phyloP scores from a whole-genome alignment of 2,113 vertebrate species.

The Zeus faber region DNA sequence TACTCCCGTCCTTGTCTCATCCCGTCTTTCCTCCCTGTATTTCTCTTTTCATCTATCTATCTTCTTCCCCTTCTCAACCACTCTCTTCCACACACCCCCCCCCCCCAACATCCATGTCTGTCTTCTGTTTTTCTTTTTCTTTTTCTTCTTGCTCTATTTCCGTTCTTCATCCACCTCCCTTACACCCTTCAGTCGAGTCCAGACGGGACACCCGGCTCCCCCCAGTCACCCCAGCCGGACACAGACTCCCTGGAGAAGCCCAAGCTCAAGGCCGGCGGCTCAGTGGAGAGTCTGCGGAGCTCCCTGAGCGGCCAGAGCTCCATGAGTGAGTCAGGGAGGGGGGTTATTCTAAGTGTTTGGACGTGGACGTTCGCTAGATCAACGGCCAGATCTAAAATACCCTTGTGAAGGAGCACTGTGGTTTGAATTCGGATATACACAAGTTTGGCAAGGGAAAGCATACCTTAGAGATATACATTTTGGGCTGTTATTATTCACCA shows the following conservation, averaged over 20 bases:
- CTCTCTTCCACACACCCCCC: background rate
- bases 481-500: too few species aligned
- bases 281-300: slow-evolving; percentile 94
- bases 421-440: too few species aligned
- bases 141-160: background rate
- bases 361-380: background rate
- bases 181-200: slow-evolving; percentile 77
- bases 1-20: background rate
- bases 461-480: too few species aligned
- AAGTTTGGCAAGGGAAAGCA: too few species aligned
- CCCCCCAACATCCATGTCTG: too few species aligned
- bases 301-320: slow-evolving; percentile 97
- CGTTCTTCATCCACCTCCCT: background rate
- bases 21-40: too few species aligned
- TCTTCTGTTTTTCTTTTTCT: background rate
- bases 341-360: too few species aligned
- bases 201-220: slow-evolving; percentile 82
- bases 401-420: too few species aligned
- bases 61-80: background rate
- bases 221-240: slow-evolving; percentile 80
- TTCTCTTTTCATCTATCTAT: background rate
- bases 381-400: too few species aligned
- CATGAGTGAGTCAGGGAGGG: slow-evolving; percentile 96
- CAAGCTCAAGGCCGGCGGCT: slow-evolving; percentile 94
- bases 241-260: slow-evolving; percentile 87